Conservation (phyloP, 1,140 invertebrate genomes). For the Gonatopus flavifemur region DNA sequence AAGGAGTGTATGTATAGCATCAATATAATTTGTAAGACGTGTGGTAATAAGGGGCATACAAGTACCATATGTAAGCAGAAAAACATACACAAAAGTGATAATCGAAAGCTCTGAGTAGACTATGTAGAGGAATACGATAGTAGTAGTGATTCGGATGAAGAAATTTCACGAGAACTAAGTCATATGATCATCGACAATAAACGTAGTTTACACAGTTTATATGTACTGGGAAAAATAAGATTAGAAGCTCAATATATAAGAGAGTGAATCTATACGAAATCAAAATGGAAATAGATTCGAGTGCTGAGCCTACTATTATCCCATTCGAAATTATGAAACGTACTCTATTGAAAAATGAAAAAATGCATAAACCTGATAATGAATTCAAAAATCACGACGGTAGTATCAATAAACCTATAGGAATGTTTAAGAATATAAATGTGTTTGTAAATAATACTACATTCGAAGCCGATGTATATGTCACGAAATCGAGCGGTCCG, state of each 20-base stretch:
- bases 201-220: too few species aligned
- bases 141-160: too few species aligned
- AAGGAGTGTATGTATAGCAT: too few species aligned
- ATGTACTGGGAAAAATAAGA: background rate
- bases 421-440: slow-evolving; percentile 4
- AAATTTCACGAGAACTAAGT: too few species aligned
- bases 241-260: background rate
- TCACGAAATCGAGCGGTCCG: slow-evolving; percentile 2
- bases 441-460: background rate
- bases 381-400: slow-evolving; percentile 8
- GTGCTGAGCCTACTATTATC: slow-evolving; percentile 4
- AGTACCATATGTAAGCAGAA: too few species aligned
- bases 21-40: too few species aligned
- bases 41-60: too few species aligned
- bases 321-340: slow-evolving; percentile 2
- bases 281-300: slow-evolving; percentile 9
- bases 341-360: background rate
- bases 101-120: too few species aligned
- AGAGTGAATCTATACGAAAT: background rate
- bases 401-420: slow-evolving; percentile 4
- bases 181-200: too few species aligned
- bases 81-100: too few species aligned
- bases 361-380: slow-evolving; percentile 1
- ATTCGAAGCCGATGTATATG: slow-evolving; percentile 5
- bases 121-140: too few species aligned